phyloP scores from a whole-genome alignment of 2,797 vertebrate genomes.

The Sciaenops ocellatus region DNA sequence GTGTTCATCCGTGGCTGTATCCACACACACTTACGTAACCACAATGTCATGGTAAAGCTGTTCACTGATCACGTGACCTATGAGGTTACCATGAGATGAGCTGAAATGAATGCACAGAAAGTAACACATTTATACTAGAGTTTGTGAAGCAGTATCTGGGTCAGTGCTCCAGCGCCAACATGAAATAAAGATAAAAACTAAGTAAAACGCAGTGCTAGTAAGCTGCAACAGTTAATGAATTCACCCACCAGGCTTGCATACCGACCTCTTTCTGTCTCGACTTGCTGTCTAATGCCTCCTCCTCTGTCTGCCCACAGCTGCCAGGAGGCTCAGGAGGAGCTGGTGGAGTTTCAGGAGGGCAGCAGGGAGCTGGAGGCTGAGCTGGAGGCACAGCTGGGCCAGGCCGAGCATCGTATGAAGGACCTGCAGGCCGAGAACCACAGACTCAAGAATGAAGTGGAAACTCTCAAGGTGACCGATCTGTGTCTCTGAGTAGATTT shows the following conservation, averaged over 20 bases:
- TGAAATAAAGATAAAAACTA: background rate
- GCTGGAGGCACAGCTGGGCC: slow-evolving; percentile 93
- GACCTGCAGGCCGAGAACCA: slow-evolving; percentile 95
- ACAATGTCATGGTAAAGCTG: slow-evolving; percentile 20
- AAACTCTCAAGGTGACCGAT: slow-evolving; percentile 88
- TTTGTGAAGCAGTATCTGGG: slow-evolving; percentile 23
- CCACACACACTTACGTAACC: slow-evolving; percentile 54
- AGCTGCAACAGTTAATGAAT: slow-evolving; percentile 13
- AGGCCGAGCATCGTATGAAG: slow-evolving; percentile 92
- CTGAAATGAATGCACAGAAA: background rate
- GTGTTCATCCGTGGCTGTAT: slow-evolving; percentile 6
- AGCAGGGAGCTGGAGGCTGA: slow-evolving; percentile 96
- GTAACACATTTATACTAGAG: background rate
- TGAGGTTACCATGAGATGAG: background rate
- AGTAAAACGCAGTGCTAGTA: background rate
- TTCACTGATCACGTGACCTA: slow-evolving; percentile 7
- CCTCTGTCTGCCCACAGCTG: slow-evolving; percentile 79
- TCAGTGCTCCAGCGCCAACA: slow-evolving; percentile 18
- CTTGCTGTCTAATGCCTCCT: slow-evolving; percentile 23
- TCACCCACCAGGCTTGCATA: background rate
- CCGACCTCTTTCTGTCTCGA: slow-evolving; percentile 45
- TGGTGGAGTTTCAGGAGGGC: slow-evolving; percentile 96
- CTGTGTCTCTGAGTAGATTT: no score
- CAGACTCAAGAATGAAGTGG: slow-evolving; percentile 92
- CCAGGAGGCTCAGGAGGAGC: slow-evolving; percentile 94